A percentile compares a stretch with the other conserved stretches of the same genome.
phyloP scores from a whole-genome alignment of 2,888 invertebrate genomes.

The Dioctria rufipes region DNA sequence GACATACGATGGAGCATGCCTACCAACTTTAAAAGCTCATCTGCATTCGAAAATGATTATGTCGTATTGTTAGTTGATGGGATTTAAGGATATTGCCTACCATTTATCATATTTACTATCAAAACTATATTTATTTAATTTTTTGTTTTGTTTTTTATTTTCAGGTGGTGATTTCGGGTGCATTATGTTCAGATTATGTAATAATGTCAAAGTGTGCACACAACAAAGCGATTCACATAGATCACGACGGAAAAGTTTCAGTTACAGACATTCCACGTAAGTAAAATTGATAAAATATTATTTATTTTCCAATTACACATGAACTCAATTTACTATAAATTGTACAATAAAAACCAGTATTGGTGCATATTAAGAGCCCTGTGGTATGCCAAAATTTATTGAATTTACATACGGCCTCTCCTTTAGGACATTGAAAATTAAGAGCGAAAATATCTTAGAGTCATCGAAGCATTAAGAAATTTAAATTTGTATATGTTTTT shows the following conservation, averaged over 20 bases:
- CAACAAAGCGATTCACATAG: slow-evolving; percentile 71
- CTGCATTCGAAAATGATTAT: no score
- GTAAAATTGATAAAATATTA: slow-evolving; percentile 60
- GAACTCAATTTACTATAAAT: no score
- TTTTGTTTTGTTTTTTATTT: slow-evolving; percentile 56
- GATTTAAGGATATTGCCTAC: no score
- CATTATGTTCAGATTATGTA: slow-evolving; percentile 72
- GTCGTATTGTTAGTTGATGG: no score
- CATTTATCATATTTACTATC: no score
- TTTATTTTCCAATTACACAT: not conserved
- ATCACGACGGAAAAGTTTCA: slow-evolving; percentile 72
- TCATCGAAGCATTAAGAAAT: slow-evolving; percentile 29
- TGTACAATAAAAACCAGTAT: no score
- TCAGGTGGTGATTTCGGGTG: slow-evolving; percentile 72
- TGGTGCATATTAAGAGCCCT: no score
- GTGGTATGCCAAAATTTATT: no score
- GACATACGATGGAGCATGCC: no score
- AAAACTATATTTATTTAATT: slow-evolving; percentile 49
- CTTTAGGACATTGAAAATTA: not conserved
- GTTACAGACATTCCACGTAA: slow-evolving; percentile 68
- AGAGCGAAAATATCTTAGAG: slow-evolving; percentile 12
- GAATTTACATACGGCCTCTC: no score
- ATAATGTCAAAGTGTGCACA: slow-evolving; percentile 72
- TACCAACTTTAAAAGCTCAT: no score
- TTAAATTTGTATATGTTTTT: not conserved